phyloP scores from a whole-genome alignment of 37 sponge, comb jelly and placozoan species.

The Diacarnus erythraeanus region DNA sequence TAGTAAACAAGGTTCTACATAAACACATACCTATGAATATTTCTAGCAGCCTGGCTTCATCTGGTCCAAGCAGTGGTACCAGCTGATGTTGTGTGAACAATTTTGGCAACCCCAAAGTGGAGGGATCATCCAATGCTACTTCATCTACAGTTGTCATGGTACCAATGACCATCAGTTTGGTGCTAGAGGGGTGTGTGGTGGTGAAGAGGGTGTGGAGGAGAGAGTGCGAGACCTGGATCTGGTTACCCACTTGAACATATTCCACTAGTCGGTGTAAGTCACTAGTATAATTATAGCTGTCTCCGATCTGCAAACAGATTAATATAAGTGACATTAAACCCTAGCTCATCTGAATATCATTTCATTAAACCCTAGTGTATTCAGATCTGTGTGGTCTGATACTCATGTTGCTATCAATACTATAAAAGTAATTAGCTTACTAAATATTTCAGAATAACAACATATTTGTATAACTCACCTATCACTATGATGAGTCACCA shows the following conservation, averaged over 20 bases:
- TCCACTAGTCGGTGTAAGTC: slow-evolving; percentile 64
- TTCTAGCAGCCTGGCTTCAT: slow-evolving; percentile 24
- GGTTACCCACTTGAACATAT: slow-evolving; percentile 36
- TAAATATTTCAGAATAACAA: too few relatives aligned
- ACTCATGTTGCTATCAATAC: too few relatives aligned
- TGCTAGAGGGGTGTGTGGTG: slow-evolving; percentile 35
- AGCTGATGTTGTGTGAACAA: slow-evolving; percentile 35
- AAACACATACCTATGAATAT: slow-evolving; percentile 48
- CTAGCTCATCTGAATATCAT: too few relatives aligned
- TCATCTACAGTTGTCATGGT: slow-evolving; percentile 43
- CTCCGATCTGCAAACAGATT: too few relatives aligned
- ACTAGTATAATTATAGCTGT: slow-evolving; percentile 42
- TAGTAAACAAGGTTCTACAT: too few relatives aligned
- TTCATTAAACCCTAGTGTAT: too few relatives aligned
- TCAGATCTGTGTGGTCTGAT: too few relatives aligned
- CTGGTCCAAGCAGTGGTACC: slow-evolving; percentile 45
- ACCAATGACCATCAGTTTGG: slow-evolving; percentile 43
- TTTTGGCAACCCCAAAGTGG: slow-evolving; percentile 20
- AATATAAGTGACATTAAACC: too few relatives aligned
- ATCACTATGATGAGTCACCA: too few relatives aligned
- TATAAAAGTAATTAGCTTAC: too few relatives aligned
- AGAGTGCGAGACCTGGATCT: slow-evolving; percentile 45
- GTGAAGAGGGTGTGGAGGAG: slow-evolving; percentile 69
- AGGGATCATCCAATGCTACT: slow-evolving; percentile 14
- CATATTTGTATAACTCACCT: too few relatives aligned